Percentiles rank a stretch among this genome's conserved stretches.
Evolutionary conservation across 2,113 vertebrate genomes (phyloP).

Genomic region (Alces alces): DNA sequence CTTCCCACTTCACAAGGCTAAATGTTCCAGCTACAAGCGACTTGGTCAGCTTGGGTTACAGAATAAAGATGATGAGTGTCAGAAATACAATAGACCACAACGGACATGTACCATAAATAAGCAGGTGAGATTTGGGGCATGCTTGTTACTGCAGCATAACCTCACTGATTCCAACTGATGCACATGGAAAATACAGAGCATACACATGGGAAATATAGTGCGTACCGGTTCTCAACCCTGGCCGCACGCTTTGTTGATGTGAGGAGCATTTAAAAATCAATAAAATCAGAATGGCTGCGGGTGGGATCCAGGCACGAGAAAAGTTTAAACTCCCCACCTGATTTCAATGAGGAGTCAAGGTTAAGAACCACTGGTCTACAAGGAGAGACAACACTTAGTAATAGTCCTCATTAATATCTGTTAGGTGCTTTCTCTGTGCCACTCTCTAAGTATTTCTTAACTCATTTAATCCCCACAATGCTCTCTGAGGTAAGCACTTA

Average conservation of each 20-base stretch:
- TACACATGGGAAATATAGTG: neutral
- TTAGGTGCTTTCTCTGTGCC: neutral
- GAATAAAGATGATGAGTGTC: neutral
- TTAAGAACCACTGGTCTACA: neutral
- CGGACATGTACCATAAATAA: neutral
- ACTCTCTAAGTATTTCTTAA: neutral
- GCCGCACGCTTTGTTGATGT: neutral
- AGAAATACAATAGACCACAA: neutral
- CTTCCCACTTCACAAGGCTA: neutral
- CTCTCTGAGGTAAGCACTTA: neutral
- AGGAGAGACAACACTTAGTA: neutral
- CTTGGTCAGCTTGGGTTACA: neutral
- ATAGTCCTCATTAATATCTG: neutral
- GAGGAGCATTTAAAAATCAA: neutral
- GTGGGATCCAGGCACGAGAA: neutral
- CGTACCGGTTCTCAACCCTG: neutral
- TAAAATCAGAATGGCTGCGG: neutral
- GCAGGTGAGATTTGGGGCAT: neutral
- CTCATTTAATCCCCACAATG: neutral
- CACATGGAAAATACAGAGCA: rapidly evolving
- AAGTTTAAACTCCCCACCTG: neutral
- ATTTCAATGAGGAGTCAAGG: neutral
- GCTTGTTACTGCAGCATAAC: neutral
- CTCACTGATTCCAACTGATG: neutral
- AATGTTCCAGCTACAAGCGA: neutral